A percentile compares a stretch with the other conserved stretches of the same genome.
These are phyloP conservation scores for Adineta ricciae DNA, from an alignment of 2,888 invertebrate species.

Conservation along the genomic window DNA sequence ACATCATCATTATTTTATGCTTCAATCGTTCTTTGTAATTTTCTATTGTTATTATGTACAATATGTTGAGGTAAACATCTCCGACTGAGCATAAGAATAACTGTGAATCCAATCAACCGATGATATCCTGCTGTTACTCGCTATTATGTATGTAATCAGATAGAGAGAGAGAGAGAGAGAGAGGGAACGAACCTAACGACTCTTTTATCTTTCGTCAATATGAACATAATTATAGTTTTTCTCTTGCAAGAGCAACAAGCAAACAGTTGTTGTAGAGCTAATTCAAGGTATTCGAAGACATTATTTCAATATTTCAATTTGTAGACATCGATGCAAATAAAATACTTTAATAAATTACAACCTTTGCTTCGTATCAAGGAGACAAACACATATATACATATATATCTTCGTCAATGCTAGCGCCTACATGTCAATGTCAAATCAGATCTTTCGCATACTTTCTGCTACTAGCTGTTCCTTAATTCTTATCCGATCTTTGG, in stretches of 20 bases:
- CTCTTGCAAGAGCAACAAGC: background rate
- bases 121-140: background rate
- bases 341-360: background rate
- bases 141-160: background rate
- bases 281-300: background rate
- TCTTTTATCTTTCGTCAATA: background rate
- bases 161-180: too few species aligned
- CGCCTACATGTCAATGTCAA: background rate
- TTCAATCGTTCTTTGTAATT: background rate
- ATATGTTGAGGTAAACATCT: background rate
- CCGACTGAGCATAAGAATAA: background rate
- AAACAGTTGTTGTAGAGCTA: too few species aligned
- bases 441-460: background rate
- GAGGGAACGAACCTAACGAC: background rate
- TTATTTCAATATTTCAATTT: background rate
- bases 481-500: background rate
- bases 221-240: background rate
- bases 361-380: background rate
- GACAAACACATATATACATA: background rate
- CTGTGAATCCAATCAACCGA: background rate
- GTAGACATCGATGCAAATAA: background rate
- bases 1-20: constrained; percentile 4
- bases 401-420: background rate
- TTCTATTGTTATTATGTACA: background rate
- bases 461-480: too few species aligned